Conservation (phyloP, 2,797 vertebrate species). For the Lophius americanus region DNA sequence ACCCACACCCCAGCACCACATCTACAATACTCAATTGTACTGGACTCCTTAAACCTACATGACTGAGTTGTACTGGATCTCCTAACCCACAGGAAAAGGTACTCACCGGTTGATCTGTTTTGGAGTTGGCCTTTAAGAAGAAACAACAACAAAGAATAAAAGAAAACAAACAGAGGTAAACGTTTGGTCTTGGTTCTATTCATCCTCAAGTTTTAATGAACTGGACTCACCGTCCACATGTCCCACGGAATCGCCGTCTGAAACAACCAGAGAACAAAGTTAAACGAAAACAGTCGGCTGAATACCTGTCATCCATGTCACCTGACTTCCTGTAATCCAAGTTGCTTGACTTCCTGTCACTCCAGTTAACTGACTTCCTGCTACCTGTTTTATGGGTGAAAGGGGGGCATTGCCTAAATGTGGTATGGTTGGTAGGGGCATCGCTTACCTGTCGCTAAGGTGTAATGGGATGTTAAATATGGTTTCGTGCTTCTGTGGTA, state of each 20-base stretch:
- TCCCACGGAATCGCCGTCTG: slow-evolving; percentile 95
- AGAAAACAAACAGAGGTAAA: not conserved
- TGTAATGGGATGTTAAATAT: too few species aligned
- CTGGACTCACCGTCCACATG: slow-evolving; percentile 92
- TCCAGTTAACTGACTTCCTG: not conserved
- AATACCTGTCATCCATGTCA: not conserved
- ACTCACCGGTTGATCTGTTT: slow-evolving; percentile 90
- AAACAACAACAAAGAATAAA: not conserved
- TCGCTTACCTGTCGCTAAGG: too few species aligned
- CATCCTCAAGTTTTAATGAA: too few species aligned
- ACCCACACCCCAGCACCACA: too few species aligned
- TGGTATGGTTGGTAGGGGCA: too few species aligned
- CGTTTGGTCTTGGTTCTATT: not conserved
- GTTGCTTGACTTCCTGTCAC: not conserved
- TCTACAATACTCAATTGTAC: too few species aligned
- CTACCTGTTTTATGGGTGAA: too few species aligned
- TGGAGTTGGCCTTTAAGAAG: slow-evolving; percentile 83
- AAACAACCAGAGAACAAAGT: slow-evolving; percentile 48
- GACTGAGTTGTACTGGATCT: not conserved
- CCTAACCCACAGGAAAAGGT: too few species aligned
- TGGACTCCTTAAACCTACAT: not conserved
- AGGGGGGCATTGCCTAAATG: too few species aligned
- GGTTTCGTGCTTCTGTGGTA: too few species aligned
- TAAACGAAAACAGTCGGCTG: not conserved
- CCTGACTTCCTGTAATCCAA: not conserved